Evolutionary conservation across 1,140 invertebrate species (phyloP), one percentile per base, ranked within the genome.

Genomic region (Epicauta chinensis): DNA sequence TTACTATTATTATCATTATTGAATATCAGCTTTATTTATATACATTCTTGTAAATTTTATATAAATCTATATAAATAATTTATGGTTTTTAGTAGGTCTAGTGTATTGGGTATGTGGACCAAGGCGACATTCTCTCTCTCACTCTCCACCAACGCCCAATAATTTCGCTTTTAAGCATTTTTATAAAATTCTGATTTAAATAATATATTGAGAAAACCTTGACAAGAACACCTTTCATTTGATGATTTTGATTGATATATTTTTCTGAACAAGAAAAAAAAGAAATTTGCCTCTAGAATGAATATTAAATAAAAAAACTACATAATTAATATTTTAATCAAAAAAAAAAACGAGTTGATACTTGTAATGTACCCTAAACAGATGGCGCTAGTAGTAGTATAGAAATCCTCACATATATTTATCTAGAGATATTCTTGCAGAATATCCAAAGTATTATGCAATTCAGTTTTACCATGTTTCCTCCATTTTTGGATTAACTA

Each of bases 61-160:
- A 34, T 34, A 30, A 30, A 30, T 34, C 11, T 34, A 34, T 3
- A 34, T 34, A 4, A 34, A 34, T 11, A 34, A 34, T 34, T 12
- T 11, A 9, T 12, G 5, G 6, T 34, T 11, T n/a, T n/a, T 11
- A 73, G 67, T 74, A 65, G 73, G 75, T 76, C 74, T 76, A 74
- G 74, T 74, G 69, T 71, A 76, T 66, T 75, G 71, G 73, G 75
- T 75, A 74, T 75, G 70, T 74, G 60, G 74, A 73, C 74, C 75
- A 73, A 64, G 68, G n/a, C 66, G 31, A 41, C 53, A 36, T 55
- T 39, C 38, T 16, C 17, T 23, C 44, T 14, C 39, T 14, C 37
- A 37, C 38, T 16, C 17, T 23, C 44, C 29, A 49, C 16, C 37
- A 37, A 49, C 46, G 30, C 30, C 30, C 17, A 23, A 23, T 23